These are phyloP conservation scores for Callimorpha dominula DNA, from an alignment of 2,888 invertebrate genomes.

Conservation along the genomic window DNA sequence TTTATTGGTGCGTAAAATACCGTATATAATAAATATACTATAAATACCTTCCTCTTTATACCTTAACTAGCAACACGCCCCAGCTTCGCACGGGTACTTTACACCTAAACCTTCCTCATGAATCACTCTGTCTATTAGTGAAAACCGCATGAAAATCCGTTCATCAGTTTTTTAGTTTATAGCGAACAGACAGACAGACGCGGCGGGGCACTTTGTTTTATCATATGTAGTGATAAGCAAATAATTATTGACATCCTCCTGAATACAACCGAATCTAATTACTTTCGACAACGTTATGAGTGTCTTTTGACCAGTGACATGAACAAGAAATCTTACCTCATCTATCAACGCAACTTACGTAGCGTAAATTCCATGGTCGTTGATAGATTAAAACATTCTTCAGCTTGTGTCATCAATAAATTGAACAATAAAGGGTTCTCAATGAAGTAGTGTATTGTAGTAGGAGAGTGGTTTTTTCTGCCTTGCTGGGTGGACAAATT, in stretches of 20 bases:
- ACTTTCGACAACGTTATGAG: not conserved
- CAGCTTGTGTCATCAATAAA: not conserved
- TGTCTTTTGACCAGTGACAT: not conserved
- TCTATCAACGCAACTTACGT: not conserved
- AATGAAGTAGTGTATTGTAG: not conserved
- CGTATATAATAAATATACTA: not conserved
- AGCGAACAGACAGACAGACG: too few species aligned
- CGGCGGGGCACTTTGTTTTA: too few species aligned
- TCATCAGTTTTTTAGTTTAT: too few species aligned
- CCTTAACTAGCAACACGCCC: too few species aligned
- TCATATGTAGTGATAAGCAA: too few species aligned
- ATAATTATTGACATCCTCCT: not conserved
- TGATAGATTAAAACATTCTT: constrained; percentile 2
- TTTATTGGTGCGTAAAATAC: not conserved
- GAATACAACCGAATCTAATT: not conserved
- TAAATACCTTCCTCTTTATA: not conserved
- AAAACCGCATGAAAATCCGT: too few species aligned
- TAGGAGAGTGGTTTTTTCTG: not conserved
- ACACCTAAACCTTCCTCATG: too few species aligned
- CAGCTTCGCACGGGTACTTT: too few species aligned
- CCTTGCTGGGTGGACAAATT: not conserved
- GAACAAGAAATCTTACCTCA: not conserved
- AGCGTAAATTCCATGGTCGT: not conserved
- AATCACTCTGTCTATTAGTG: too few species aligned
- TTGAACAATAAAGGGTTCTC: not conserved